These are phyloP conservation scores for Oreocharis arfaki DNA, from an alignment of 2,113 vertebrate genomes.

Conservation along the genomic window DNA sequence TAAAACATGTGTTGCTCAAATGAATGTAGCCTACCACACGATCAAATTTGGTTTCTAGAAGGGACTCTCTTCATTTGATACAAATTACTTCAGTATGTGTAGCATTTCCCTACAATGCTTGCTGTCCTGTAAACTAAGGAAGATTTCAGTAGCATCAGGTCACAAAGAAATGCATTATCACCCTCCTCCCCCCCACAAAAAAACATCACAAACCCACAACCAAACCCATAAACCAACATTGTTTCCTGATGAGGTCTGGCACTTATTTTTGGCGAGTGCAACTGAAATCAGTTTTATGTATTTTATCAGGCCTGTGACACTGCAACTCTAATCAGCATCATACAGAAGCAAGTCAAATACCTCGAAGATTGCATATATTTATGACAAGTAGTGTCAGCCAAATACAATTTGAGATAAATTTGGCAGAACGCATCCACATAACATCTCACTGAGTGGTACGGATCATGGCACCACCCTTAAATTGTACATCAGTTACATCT, in stretches of 20 bases:
- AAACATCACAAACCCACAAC: neutral
- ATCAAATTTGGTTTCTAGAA: neutral
- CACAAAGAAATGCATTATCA: neutral
- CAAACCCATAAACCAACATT: neutral
- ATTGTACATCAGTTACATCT: neutral
- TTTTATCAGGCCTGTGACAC: neutral
- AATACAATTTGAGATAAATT: neutral
- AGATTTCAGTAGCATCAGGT: neutral
- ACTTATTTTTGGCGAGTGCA: neutral
- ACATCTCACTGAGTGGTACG: neutral
- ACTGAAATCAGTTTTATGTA: neutral
- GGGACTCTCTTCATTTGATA: neutral
- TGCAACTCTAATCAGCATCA: neutral
- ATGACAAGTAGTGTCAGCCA: neutral
- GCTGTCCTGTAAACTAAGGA: neutral
- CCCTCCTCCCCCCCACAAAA: rapidly evolving
- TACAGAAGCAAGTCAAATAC: neutral
- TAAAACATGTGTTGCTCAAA: neutral
- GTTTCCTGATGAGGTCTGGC: neutral
- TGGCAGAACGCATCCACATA: neutral
- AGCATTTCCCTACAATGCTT: neutral
- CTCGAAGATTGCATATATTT: neutral
- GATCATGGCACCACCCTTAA: neutral
- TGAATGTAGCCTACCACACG: neutral
- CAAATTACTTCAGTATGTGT: neutral